phyloP scores from a whole-genome alignment of 2,888 invertebrate genomes.

The Beris chalybata region DNA sequence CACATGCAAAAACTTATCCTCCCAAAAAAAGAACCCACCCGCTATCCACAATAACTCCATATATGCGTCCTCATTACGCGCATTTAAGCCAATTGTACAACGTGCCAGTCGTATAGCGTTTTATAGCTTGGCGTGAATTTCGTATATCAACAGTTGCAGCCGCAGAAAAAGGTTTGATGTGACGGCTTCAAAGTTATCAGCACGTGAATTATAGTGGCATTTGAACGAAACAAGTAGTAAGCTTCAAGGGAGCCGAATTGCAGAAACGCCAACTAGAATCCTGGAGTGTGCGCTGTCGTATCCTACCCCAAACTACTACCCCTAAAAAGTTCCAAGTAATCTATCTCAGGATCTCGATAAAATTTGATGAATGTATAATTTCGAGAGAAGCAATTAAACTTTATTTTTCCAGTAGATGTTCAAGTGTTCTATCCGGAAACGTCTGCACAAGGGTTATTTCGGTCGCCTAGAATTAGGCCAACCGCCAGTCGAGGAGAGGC shows the following conservation, averaged over 20 bases:
- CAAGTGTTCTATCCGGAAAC: constrained; percentile 1
- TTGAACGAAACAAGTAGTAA: no score
- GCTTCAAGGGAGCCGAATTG: no score
- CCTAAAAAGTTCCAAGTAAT: constrained; percentile 12
- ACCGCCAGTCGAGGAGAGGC: no score
- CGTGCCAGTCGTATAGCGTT: no score
- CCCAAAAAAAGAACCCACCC: no score
- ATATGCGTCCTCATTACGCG: no score
- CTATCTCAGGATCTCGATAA: constrained; percentile 11
- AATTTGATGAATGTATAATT: constrained; percentile 23
- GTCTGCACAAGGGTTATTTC: background rate
- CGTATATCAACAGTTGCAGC: constrained; percentile 24
- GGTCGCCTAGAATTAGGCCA: background rate
- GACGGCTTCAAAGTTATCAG: constrained; percentile 22
- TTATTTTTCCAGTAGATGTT: background rate
- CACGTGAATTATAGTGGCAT: constrained; percentile 21
- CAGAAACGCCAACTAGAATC: background rate
- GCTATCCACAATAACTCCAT: no score
- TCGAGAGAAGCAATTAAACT: constrained; percentile 20
- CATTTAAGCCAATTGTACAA: no score
- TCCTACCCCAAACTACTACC: background rate
- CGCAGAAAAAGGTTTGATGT: constrained; percentile 15
- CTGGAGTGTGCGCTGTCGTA: constrained; percentile 8
- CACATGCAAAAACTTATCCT: no score
- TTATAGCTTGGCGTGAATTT: background rate